These are phyloP conservation scores for Paraplagusia blochii DNA, from an alignment of 2,113 vertebrate species.

Conservation along the genomic window DNA sequence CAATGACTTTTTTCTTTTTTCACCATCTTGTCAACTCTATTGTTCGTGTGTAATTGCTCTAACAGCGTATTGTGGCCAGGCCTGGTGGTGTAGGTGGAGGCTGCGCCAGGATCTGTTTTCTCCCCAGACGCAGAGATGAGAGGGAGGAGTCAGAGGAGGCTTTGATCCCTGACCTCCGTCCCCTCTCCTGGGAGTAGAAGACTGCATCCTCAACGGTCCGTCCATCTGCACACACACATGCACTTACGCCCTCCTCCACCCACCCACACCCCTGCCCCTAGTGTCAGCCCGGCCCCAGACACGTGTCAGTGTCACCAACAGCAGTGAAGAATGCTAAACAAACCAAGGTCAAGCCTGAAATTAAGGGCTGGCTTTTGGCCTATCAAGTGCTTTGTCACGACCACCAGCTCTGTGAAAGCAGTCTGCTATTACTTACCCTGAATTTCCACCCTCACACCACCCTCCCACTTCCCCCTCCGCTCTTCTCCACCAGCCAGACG, in stretches of 20 bases:
- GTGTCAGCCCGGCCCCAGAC: slow-evolving; percentile 41
- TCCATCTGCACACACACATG: slow-evolving; percentile 64
- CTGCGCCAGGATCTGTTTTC: slow-evolving; percentile 38
- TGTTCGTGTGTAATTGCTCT: slow-evolving; percentile 58
- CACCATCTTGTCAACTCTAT: slow-evolving; percentile 17
- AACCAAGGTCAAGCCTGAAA: slow-evolving; percentile 57
- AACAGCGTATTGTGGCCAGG: slow-evolving; percentile 52
- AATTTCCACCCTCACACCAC: slow-evolving; percentile 6
- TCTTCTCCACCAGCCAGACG: background rate
- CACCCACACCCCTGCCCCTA: slow-evolving; percentile 5
- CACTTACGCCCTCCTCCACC: slow-evolving; percentile 18
- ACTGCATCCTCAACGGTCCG: slow-evolving; percentile 58
- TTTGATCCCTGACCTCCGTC: slow-evolving; percentile 68
- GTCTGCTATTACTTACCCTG: slow-evolving; percentile 24
- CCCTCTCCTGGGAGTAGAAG: slow-evolving; percentile 50
- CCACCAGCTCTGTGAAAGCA: slow-evolving; percentile 31
- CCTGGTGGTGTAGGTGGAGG: slow-evolving; percentile 25
- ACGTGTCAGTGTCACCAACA: slow-evolving; percentile 58
- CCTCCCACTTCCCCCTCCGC: background rate
- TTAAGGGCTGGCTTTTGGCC: slow-evolving; percentile 45
- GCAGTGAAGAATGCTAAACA: slow-evolving; percentile 48
- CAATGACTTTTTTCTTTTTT: too few relatives aligned
- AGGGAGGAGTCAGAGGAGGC: slow-evolving; percentile 38
- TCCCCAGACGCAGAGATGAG: slow-evolving; percentile 45
- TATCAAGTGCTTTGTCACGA: slow-evolving; percentile 64